Evolutionary conservation across 2,797 vertebrate genomes (phyloP).

Genomic region (Peromyscus nudipes): DNA sequence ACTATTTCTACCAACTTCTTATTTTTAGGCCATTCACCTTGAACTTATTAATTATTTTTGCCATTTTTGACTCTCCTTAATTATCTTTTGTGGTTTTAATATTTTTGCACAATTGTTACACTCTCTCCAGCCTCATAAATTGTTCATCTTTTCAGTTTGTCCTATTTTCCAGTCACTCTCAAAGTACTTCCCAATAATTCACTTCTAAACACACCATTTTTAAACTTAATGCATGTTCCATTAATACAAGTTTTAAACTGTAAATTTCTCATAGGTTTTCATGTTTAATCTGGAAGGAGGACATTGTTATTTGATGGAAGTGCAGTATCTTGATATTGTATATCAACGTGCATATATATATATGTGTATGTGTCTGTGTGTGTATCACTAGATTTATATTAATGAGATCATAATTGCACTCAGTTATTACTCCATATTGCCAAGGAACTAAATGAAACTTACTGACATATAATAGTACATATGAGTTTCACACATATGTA

Average conservation of each 20-base stretch:
- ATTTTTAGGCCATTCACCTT: slow-evolving; percentile 28
- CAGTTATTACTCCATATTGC: background rate
- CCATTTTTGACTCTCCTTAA: background rate
- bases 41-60: slow-evolving; percentile 24
- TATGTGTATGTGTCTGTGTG: background rate
- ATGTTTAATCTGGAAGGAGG: background rate
- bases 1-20: slow-evolving; percentile 21
- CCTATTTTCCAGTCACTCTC: slow-evolving; percentile 27
- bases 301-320: slow-evolving; percentile 25
- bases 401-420: background rate
- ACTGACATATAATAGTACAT: background rate
- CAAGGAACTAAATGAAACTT: background rate
- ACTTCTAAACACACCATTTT: slow-evolving; percentile 47
- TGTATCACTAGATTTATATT: background rate
- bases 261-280: background rate
- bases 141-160: background rate
- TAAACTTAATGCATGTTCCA: slow-evolving; percentile 1
- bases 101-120: slow-evolving; percentile 19
- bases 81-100: slow-evolving; percentile 31
- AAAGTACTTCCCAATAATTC: slow-evolving; percentile 35
- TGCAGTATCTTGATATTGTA: background rate
- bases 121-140: background rate
- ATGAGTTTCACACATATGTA: background rate
- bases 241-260: background rate
- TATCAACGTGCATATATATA: background rate